Percentiles rank a stretch among this genome's conserved stretches.
Evolutionary conservation across 2,888 invertebrate species (phyloP).

Genomic region (Apomyelois bistriatella): DNA sequence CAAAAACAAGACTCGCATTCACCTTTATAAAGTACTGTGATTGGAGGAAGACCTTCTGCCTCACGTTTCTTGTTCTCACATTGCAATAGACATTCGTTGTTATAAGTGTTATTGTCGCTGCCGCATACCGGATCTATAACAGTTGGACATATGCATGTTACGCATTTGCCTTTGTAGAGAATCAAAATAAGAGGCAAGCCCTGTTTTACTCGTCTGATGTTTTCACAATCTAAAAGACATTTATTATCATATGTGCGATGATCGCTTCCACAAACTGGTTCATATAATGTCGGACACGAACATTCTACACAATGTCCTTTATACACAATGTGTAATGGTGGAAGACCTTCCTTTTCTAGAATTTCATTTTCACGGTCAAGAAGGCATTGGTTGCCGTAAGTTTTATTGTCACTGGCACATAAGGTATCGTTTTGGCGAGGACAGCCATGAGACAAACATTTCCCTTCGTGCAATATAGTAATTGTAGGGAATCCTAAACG

Average conservation of each 20-base stretch:
- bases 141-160: conserved; percentile 13
- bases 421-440: neutral
- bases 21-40: conserved; percentile 15
- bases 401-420: conserved; percentile 8
- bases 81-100: conserved; percentile 13
- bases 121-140: conserved; percentile 16
- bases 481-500: neutral
- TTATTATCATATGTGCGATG: conserved; percentile 7
- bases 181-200: neutral
- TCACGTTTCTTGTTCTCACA: conserved; percentile 18
- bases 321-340: neutral
- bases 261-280: conserved; percentile 29
- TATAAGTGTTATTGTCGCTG: conserved; percentile 15
- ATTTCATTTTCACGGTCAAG: conserved; percentile 1
- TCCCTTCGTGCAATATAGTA: conserved; percentile 1
- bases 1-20: conserved; percentile 23
- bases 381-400: neutral
- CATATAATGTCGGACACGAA: conserved; percentile 20
- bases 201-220: conserved; percentile 8
- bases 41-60: neutral
- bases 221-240: conserved; percentile 16
- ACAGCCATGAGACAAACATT: conserved; percentile 9
- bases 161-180: conserved; percentile 11
- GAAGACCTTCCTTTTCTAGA: neutral
- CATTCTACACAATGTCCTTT: conserved; percentile 10